Evolutionary conservation across 2,797 vertebrate genomes (phyloP).

Genomic region (Pelochelys cantorii): DNA sequence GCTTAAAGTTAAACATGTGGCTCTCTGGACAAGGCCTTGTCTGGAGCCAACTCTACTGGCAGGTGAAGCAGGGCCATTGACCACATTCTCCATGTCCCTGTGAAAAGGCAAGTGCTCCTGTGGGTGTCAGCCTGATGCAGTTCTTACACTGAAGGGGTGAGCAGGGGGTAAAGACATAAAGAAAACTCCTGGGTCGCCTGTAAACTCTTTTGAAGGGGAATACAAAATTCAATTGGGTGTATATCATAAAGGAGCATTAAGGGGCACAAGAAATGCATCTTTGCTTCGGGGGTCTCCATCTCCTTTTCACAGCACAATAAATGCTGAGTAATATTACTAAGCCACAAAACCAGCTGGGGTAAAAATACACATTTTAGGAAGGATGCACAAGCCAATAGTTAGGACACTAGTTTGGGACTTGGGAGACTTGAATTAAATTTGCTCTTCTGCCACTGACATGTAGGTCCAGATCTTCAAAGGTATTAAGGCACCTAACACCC

Average conservation of each 20-base stretch:
- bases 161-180: background rate
- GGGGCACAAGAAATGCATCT: background rate
- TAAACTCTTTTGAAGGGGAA: background rate
- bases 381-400: background rate
- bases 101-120: background rate
- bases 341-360: background rate
- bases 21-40: background rate
- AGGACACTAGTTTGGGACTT: background rate
- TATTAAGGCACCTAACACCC: background rate
- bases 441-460: background rate
- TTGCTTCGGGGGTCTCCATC: conserved; percentile 34
- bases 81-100: accelerated
- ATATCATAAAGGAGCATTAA: background rate
- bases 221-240: background rate
- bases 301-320: background rate
- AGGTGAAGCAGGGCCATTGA: background rate
- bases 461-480: background rate
- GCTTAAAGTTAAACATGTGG: background rate
- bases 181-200: background rate
- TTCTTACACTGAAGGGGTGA: background rate
- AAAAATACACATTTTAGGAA: conserved; percentile 18
- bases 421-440: background rate
- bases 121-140: background rate
- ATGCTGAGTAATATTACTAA: background rate
- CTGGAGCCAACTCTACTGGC: background rate